phyloP scores from a whole-genome alignment of 2,113 vertebrate species.

The rabbit (Oryctolagus cuniculus) region DNA sequence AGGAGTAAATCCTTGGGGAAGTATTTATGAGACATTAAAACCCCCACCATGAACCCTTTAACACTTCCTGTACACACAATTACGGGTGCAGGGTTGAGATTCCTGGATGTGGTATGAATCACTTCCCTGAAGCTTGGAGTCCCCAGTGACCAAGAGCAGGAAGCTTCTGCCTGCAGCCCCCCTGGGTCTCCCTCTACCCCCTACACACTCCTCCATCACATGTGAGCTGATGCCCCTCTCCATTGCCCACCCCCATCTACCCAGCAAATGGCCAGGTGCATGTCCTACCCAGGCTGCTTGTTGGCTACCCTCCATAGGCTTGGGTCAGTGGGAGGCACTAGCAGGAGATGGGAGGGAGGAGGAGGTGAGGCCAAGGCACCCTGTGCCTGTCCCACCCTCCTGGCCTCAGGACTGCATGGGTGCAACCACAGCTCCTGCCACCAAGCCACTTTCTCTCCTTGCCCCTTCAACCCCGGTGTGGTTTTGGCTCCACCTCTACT shows the following conservation, averaged over 20 bases:
- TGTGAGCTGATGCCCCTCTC: no score
- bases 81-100: constrained; percentile 55
- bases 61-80: constrained; percentile 70
- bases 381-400: not conserved
- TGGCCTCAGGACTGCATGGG: not conserved
- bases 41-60: constrained; percentile 46
- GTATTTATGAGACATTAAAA: constrained; percentile 76
- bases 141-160: not conserved
- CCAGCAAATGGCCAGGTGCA: not conserved
- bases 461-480: not conserved
- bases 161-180: not conserved
- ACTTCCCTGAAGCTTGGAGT: constrained; percentile 43
- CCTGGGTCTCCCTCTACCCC: not conserved
- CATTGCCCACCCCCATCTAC: not conserved
- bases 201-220: not conserved
- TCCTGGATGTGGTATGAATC: constrained; percentile 68
- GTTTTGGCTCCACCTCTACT: not conserved
- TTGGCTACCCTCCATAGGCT: not conserved
- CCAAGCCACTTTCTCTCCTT: not conserved
- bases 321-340: not conserved
- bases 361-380: not conserved
- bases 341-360: no score
- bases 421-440: not conserved
- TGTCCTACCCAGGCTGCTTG: accelerated
- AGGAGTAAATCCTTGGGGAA: constrained; percentile 36